phyloP scores from a whole-genome alignment of 2,797 vertebrate species.

The Sebastes variabilis region DNA sequence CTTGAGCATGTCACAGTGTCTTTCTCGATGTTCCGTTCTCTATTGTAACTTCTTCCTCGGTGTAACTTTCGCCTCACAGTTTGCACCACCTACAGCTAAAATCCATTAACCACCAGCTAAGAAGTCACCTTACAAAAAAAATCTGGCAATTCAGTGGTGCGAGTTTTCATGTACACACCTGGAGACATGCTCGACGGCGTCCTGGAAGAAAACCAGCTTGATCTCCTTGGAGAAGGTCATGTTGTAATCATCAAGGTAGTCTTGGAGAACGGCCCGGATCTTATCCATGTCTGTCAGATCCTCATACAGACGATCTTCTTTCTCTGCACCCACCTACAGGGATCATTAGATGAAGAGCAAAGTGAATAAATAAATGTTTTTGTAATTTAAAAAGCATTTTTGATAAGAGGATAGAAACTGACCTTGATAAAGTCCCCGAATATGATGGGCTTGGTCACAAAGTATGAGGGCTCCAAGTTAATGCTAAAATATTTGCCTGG shows the following conservation, averaged over 20 bases:
- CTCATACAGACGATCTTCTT: slow-evolving; percentile 82
- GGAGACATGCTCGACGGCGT: slow-evolving; percentile 89
- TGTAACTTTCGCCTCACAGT: not conserved
- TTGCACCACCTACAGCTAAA: slow-evolving; percentile 7
- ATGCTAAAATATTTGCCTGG: slow-evolving; percentile 88
- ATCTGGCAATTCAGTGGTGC: not conserved
- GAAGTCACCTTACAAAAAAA: not conserved
- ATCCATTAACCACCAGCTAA: not conserved
- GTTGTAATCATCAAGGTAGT: slow-evolving; percentile 90
- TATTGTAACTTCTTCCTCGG: not conserved
- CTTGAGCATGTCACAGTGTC: not conserved
- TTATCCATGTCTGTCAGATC: slow-evolving; percentile 85
- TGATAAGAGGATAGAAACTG: not conserved
- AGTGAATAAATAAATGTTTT: not conserved
- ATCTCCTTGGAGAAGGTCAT: slow-evolving; percentile 86
- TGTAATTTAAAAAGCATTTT: not conserved
- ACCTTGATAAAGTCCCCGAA: slow-evolving; percentile 91
- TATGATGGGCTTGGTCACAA: slow-evolving; percentile 84
- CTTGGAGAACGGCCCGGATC: slow-evolving; percentile 84
- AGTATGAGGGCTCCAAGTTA: slow-evolving; percentile 81
- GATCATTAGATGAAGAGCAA: not conserved
- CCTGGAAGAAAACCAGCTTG: slow-evolving; percentile 91
- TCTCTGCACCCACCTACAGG: slow-evolving; percentile 79
- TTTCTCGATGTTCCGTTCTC: not conserved
- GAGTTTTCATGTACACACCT: slow-evolving; percentile 72